Conservation (phyloP, 2,113 vertebrate genomes). For the Myiagra hebetior region DNA sequence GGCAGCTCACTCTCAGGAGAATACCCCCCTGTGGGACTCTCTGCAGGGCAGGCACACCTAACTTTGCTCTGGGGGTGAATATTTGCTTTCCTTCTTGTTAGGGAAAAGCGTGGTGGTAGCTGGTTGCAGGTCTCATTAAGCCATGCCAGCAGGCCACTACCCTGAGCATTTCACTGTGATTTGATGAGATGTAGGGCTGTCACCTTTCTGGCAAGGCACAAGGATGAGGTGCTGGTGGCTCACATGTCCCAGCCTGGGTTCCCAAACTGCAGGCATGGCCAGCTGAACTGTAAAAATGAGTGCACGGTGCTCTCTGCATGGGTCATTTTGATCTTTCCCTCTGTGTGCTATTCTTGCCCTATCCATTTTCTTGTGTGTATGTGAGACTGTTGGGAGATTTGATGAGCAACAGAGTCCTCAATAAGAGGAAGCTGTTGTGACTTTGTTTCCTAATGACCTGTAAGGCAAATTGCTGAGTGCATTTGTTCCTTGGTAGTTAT, state of each 20-base stretch:
- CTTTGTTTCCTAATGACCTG: not conserved
- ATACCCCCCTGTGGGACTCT: not conserved
- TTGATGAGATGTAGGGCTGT: not conserved
- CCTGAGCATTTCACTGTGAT: not conserved
- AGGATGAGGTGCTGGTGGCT: not conserved
- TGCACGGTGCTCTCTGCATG: not conserved
- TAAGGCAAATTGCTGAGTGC: not conserved
- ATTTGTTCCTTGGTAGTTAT: not conserved
- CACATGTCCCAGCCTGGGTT: accelerated
- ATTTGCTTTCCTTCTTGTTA: not conserved
- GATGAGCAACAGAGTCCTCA: not conserved
- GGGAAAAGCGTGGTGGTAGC: not conserved
- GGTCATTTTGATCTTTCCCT: not conserved
- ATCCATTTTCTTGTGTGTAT: accelerated
- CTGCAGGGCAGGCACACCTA: not conserved
- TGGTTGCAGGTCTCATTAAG: not conserved
- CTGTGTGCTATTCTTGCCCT: not conserved
- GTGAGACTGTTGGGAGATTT: not conserved
- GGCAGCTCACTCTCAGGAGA: not conserved
- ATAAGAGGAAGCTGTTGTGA: not conserved
- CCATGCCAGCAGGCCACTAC: not conserved
- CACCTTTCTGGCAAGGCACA: not conserved
- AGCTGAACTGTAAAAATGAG: not conserved
- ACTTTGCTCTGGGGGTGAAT: not conserved
- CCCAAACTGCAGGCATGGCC: accelerated